Evolutionary conservation across 2,113 vertebrate genomes (phyloP).

Genomic region (human): DNA sequence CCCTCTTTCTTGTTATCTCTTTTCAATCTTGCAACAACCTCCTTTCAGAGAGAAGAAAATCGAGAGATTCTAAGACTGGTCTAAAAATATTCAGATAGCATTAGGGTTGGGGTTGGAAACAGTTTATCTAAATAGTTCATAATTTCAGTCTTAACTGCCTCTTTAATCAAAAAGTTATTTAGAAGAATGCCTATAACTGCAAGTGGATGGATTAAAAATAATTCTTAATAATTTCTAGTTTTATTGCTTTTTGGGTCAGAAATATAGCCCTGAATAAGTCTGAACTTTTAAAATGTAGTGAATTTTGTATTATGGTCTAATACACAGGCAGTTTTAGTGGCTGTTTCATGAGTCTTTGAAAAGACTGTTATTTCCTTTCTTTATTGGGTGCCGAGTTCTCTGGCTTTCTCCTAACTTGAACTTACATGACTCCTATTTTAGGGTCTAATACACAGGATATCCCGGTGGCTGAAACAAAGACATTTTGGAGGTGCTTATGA

Average conservation of each 20-base stretch:
- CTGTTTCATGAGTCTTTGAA: background rate
- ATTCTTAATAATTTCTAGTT: background rate
- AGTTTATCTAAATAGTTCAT: background rate
- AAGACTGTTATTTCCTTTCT: background rate
- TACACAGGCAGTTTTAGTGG: background rate
- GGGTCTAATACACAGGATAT: background rate
- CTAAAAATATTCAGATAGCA: background rate
- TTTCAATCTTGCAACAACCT: background rate
- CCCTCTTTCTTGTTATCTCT: background rate
- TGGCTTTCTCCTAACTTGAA: background rate
- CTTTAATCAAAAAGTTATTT: slow-evolving; percentile 9
- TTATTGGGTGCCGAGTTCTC: background rate
- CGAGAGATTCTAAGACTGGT: background rate
- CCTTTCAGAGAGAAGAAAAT: slow-evolving; percentile 8
- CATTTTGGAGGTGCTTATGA: background rate
- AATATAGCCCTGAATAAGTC: background rate
- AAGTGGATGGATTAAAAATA: background rate
- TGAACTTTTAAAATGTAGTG: background rate
- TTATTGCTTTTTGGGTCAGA: background rate
- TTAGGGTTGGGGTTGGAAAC: background rate
- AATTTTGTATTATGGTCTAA: background rate
- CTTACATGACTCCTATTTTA: background rate
- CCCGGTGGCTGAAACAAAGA: background rate
- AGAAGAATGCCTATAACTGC: background rate
- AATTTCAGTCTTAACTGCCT: background rate